phyloP scores from a whole-genome alignment of 2,797 vertebrate genomes.

The Liparis tanakae region DNA sequence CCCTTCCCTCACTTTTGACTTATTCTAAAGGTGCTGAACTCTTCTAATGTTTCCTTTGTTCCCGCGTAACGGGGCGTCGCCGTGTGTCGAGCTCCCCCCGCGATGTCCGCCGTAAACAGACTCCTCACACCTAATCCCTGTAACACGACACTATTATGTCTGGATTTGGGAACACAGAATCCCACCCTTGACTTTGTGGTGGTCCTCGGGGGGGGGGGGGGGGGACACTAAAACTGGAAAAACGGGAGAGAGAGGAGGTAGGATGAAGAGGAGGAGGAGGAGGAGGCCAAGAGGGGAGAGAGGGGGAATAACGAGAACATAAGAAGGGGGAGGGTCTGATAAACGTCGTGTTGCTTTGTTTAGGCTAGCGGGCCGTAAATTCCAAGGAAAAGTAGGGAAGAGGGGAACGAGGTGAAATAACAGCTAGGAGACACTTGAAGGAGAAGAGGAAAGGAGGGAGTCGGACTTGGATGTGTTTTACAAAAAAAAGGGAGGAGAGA shows the following conservation, averaged over 20 bases:
- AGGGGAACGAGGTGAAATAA: slow-evolving; percentile 43
- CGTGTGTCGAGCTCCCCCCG: not conserved
- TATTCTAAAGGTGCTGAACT: not conserved
- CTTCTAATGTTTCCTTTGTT: not conserved
- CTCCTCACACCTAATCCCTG: slow-evolving; percentile 51
- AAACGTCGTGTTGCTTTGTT: slow-evolving; percentile 71
- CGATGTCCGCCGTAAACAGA: slow-evolving; percentile 54
- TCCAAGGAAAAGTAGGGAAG: slow-evolving; percentile 51
- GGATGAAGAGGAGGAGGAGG: slow-evolving; percentile 5
- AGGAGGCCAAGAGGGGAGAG: not conserved
- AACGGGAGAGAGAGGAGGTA: slow-evolving; percentile 18
- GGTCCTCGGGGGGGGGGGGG: slow-evolving; percentile 34
- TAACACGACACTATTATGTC: slow-evolving; percentile 60
- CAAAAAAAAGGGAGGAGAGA: slow-evolving; percentile 1
- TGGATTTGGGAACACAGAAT: slow-evolving; percentile 56
- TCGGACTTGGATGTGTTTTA: slow-evolving; percentile 1
- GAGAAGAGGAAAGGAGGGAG: slow-evolving; percentile 6
- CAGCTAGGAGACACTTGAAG: slow-evolving; percentile 13
- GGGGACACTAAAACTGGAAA: slow-evolving; percentile 51
- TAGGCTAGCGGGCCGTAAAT: slow-evolving; percentile 75
- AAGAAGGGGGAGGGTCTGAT: slow-evolving; percentile 63
- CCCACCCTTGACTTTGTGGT: slow-evolving; percentile 55
- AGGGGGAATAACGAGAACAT: slow-evolving; percentile 18
- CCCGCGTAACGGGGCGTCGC: not conserved
- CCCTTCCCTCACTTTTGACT: not conserved